phyloP scores from a whole-genome alignment of 2,797 vertebrate genomes.

The Petrocephalus sullivani region DNA sequence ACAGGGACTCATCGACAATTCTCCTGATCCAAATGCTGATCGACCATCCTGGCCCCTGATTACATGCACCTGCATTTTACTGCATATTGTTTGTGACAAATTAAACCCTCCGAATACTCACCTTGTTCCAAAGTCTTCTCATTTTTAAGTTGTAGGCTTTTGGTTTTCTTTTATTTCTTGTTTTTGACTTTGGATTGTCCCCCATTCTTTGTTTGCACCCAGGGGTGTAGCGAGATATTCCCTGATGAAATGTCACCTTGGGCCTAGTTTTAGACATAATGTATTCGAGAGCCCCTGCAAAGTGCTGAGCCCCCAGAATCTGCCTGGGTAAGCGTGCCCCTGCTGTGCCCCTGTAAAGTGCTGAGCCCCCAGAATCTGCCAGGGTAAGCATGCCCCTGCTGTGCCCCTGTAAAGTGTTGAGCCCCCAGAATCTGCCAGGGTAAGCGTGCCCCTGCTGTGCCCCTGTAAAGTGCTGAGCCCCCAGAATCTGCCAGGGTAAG shows the following conservation, averaged over 20 bases:
- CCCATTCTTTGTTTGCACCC: background rate
- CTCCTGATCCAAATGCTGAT: background rate
- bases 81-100: background rate
- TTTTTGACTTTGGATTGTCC: background rate
- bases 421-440: no score
- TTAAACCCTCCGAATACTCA: background rate
- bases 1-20: background rate
- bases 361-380: no score
- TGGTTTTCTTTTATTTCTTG: background rate
- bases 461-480: no score
- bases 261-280: background rate
- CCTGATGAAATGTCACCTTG: background rate
- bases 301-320: background rate
- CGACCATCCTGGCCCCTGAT: background rate
- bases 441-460: no score
- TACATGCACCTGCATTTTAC: background rate
- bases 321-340: background rate
- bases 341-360: background rate
- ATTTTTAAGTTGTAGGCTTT: background rate
- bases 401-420: no score
- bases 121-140: background rate
- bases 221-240: background rate
- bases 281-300: background rate
- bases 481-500: no score
- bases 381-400: no score